Conservation (phyloP, 2,888 invertebrate genomes). For the Pogonocherus hispidulus region DNA sequence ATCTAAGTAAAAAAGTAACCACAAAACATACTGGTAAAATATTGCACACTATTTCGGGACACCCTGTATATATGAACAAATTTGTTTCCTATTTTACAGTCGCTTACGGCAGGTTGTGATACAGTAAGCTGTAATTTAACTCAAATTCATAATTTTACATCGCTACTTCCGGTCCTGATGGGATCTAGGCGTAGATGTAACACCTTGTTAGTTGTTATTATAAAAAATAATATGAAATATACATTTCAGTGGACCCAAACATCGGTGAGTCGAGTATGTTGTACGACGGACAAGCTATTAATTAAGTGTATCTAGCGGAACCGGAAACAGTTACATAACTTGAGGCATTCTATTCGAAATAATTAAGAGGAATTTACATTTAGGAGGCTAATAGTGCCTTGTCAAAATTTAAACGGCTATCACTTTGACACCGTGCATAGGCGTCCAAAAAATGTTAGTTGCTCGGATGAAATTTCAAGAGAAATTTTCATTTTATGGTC, state of each 20-base stretch:
- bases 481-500: no score
- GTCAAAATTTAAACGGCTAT: constrained; percentile 39
- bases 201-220: constrained; percentile 17
- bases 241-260: neutral
- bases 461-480: no score
- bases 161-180: neutral
- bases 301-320: constrained; percentile 26
- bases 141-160: no score
- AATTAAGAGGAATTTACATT: constrained; percentile 40
- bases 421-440: constrained; percentile 30
- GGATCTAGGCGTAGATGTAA: neutral
- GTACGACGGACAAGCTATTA: constrained; percentile 30
- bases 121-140: no score
- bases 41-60: no score
- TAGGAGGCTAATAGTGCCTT: constrained; percentile 35
- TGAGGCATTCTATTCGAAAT: constrained; percentile 29
- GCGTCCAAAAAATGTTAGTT: no score
- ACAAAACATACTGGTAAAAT: no score
- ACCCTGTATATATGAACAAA: no score
- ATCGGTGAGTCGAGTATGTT: constrained; percentile 9
- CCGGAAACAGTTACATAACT: constrained; percentile 34
- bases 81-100: no score
- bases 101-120: no score
- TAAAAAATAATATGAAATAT: constrained; percentile 20
- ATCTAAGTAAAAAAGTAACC: no score